Percentiles rank a stretch among this genome's conserved stretches.
phyloP scores from a whole-genome alignment of 1,140 invertebrate genomes.

The Pachyrhynchus sulphureomaculatus region DNA sequence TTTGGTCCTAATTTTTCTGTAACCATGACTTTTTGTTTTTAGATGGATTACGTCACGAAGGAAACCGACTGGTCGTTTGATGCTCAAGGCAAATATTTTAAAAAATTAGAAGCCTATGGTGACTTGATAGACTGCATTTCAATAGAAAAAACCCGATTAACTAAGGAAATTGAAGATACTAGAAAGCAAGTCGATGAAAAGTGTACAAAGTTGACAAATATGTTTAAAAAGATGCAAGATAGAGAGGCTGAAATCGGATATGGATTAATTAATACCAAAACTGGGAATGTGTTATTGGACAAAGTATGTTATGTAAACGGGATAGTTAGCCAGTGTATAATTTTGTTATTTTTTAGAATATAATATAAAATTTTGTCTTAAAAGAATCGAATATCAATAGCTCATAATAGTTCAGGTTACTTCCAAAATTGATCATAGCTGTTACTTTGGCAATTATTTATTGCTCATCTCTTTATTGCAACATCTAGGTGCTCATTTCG shows the following conservation, averaged over 20 bases:
- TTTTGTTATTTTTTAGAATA: too few species aligned
- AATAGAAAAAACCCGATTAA: conserved; percentile 20
- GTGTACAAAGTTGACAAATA: not conserved
- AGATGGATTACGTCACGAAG: conserved; percentile 42
- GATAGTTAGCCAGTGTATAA: too few species aligned
- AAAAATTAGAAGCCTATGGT: conserved; percentile 37
- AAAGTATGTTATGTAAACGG: too few species aligned
- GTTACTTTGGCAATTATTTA: too few species aligned
- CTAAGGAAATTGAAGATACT: conserved; percentile 31
- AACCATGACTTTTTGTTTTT: too few species aligned
- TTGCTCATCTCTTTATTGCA: too few species aligned
- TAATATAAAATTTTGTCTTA: too few species aligned
- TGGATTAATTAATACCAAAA: conserved; percentile 29
- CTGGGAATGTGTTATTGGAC: conserved; percentile 19
- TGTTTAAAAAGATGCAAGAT: conserved; percentile 22
- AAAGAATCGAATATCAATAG: too few species aligned
- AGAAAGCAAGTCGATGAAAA: conserved; percentile 23
- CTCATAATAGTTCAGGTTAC: too few species aligned
- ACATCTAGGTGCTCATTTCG: too few species aligned
- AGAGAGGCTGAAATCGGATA: conserved; percentile 16
- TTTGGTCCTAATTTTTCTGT: too few species aligned
- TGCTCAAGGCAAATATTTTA: conserved; percentile 34
- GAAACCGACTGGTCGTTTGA: conserved; percentile 39
- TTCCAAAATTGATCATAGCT: too few species aligned
- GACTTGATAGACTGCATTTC: conserved; percentile 25